Percentiles rank a stretch among this genome's conserved stretches.
phyloP scores from a whole-genome alignment of 1,140 invertebrate genomes.

The Hycleus cichorii region DNA sequence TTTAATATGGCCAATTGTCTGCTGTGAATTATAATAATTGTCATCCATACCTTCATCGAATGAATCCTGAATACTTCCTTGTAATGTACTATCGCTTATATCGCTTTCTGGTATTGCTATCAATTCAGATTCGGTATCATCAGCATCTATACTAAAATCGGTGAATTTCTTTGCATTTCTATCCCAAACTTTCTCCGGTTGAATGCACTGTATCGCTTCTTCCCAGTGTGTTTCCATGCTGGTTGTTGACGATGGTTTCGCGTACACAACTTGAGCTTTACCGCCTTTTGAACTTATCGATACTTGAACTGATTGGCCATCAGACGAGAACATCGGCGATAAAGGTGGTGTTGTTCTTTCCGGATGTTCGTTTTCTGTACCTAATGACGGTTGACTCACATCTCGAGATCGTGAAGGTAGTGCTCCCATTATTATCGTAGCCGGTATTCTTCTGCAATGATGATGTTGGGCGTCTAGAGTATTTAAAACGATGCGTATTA shows the following conservation, averaged over 20 bases:
- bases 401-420: conserved; percentile 64
- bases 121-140: conserved; percentile 78
- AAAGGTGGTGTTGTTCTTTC: conserved; percentile 46
- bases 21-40: conserved; percentile 10
- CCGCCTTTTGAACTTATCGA: conserved; percentile 43
- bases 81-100: conserved; percentile 72
- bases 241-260: conserved; percentile 43
- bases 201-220: conserved; percentile 46
- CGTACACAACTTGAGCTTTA: conserved; percentile 42
- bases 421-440: conserved; percentile 63
- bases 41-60: conserved; percentile 42
- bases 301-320: conserved; percentile 43
- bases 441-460: conserved; percentile 72
- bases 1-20: conserved; percentile 16
- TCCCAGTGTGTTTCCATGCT: conserved; percentile 66
- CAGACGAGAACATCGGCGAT: conserved; percentile 45
- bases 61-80: conserved; percentile 58
- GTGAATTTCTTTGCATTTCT: conserved; percentile 27
- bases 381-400: conserved; percentile 65
- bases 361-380: conserved; percentile 53
- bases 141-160: conserved; percentile 63
- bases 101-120: conserved; percentile 83
- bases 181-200: conserved; percentile 39
- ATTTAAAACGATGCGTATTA: conserved; percentile 89
- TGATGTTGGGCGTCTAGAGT: conserved; percentile 88